These are phyloP conservation scores for Leucophenga montana DNA, from an alignment of 2,888 invertebrate genomes.

Conservation along the genomic window DNA sequence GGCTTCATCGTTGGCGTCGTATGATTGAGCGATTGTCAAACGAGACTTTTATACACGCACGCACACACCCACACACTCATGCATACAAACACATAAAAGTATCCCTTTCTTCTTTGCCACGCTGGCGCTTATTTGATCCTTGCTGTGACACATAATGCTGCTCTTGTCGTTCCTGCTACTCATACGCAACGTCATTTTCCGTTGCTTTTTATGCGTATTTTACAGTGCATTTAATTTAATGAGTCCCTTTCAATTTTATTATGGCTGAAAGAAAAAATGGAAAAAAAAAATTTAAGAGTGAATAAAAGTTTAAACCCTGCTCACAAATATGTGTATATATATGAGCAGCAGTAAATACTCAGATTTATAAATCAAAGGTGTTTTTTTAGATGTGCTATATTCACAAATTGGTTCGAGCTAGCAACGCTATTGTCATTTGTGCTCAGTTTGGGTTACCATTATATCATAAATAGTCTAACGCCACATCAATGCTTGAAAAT, in stretches of 20 bases:
- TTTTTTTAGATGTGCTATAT: no score
- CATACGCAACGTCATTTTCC: slow-evolving; percentile 24
- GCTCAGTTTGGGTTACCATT: no score
- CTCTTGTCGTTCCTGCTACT: not conserved
- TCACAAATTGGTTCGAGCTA: no score
- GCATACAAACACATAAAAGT: not conserved
- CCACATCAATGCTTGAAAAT: no score
- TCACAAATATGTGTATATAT: not conserved
- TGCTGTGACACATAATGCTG: not conserved
- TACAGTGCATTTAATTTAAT: slow-evolving; percentile 69
- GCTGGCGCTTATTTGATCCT: not conserved
- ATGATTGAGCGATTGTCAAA: slow-evolving; percentile 20
- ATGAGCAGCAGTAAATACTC: not conserved
- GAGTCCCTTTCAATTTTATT: slow-evolving; percentile 61
- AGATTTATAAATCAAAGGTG: no score
- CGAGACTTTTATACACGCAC: not conserved
- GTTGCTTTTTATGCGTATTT: slow-evolving; percentile 63
- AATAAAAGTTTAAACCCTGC: not conserved
- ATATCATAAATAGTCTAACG: no score
- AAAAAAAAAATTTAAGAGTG: slow-evolving; percentile 1
- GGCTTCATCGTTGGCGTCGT: no score
- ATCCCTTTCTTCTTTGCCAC: not conserved
- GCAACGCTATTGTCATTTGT: no score
- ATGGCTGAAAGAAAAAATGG: slow-evolving; percentile 24
- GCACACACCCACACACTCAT: no score